phyloP scores from a whole-genome alignment of 2,113 vertebrate genomes.

The Trogon surrucura region DNA sequence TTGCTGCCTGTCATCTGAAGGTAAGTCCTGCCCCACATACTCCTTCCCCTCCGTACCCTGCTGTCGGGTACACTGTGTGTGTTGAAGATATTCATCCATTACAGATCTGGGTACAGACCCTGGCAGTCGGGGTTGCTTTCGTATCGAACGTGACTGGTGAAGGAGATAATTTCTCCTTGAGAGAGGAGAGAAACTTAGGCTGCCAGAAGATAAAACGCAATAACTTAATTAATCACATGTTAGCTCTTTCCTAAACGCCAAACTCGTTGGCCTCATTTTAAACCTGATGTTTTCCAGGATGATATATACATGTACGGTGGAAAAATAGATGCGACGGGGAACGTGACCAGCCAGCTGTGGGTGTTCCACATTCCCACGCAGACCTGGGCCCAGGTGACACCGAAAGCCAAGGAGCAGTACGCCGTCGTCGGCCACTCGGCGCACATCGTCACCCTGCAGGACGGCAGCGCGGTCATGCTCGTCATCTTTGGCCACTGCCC shows the following conservation, averaged over 20 bases:
- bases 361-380: slow-evolving; percentile 88
- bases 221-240: not conserved
- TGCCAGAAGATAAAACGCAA: not conserved
- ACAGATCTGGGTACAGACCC: not conserved
- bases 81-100: not conserved
- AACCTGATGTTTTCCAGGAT: slow-evolving; percentile 74
- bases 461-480: slow-evolving; percentile 83
- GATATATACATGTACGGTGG: slow-evolving; percentile 97
- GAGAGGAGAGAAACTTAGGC: not conserved
- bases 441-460: slow-evolving; percentile 81
- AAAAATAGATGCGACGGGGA: slow-evolving; percentile 92
- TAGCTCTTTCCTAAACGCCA: not conserved
- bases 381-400: slow-evolving; percentile 82
- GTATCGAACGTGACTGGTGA: not conserved
- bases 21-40: fast-evolving
- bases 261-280: not conserved
- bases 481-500: slow-evolving; percentile 96
- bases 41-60: not conserved
- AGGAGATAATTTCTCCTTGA: not conserved
- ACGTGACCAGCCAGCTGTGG: slow-evolving; percentile 94
- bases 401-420: slow-evolving; percentile 88
- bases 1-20: not conserved
- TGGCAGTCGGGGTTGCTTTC: not conserved
- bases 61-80: not conserved
- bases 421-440: slow-evolving; percentile 96